These are phyloP conservation scores for Hemaris fuciformis DNA, from an alignment of 2,888 invertebrate genomes.

Conservation along the genomic window DNA sequence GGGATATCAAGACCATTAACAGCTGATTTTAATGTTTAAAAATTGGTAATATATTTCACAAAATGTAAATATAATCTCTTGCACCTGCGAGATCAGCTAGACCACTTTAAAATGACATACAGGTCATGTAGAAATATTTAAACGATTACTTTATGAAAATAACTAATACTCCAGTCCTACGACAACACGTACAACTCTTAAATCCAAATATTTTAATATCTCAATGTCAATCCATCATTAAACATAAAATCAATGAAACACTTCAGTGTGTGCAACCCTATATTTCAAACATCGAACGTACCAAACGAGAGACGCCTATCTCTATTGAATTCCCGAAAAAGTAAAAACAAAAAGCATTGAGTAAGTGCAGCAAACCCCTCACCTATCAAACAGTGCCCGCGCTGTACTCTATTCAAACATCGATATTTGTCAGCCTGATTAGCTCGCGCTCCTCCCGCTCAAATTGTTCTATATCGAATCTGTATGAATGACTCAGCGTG, in stretches of 20 bases:
- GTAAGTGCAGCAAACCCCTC: conserved; percentile 45
- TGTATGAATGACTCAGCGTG: conserved; percentile 70
- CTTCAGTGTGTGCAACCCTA: conserved; percentile 50
- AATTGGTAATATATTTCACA: too few species aligned
- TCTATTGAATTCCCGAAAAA: conserved; percentile 80
- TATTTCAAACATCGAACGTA: conserved; percentile 67
- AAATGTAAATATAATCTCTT: too few species aligned
- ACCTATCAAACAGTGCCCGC: conserved; percentile 61
- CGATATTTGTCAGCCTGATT: conserved; percentile 79
- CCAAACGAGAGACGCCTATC: conserved; percentile 71
- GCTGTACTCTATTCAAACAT: conserved; percentile 65
- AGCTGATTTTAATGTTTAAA: too few species aligned
- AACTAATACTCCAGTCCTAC: too few species aligned
- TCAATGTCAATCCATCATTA: too few species aligned
- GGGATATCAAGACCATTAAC: too few species aligned
- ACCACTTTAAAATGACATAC: too few species aligned
- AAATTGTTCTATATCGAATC: conserved; percentile 50
- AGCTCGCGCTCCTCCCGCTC: conserved; percentile 61
- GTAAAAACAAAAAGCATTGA: conserved; percentile 64
- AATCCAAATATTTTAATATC: too few species aligned
- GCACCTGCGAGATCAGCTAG: too few species aligned
- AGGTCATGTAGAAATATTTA: too few species aligned
- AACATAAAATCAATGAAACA: background rate
- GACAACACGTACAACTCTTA: too few species aligned
- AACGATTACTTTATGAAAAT: too few species aligned